Percentiles rank a stretch among this genome's conserved stretches.
These are phyloP conservation scores for Cynaeus angustus DNA, from an alignment of 2,888 invertebrate species.

Conservation along the genomic window DNA sequence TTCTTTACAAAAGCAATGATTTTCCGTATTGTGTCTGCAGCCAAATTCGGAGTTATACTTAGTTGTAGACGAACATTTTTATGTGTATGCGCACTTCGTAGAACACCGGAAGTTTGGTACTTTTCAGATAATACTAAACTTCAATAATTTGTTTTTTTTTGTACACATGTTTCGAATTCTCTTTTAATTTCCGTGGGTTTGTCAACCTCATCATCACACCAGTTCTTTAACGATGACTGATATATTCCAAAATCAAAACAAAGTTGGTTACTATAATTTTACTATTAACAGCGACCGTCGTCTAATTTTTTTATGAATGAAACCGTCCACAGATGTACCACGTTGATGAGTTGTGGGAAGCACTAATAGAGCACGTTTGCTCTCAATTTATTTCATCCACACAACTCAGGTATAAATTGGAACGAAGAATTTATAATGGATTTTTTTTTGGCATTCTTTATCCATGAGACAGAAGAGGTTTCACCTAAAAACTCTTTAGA, in stretches of 20 bases:
- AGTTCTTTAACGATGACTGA: slow-evolving; percentile 17
- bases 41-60: too few relatives aligned
- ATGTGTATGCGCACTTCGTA: too few relatives aligned
- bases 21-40: too few relatives aligned
- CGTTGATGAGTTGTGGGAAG: slow-evolving; percentile 38
- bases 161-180: background rate
- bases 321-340: slow-evolving; percentile 26
- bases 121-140: too few relatives aligned
- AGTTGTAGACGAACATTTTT: too few relatives aligned
- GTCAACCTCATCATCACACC: slow-evolving; percentile 2
- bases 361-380: slow-evolving; percentile 29
- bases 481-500: slow-evolving; percentile 35
- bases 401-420: slow-evolving; percentile 24
- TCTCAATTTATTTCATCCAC: slow-evolving; percentile 17
- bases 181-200: background rate
- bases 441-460: slow-evolving; percentile 24
- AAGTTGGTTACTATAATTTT: slow-evolving; percentile 38
- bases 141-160: too few relatives aligned
- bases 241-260: slow-evolving; percentile 16
- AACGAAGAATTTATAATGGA: slow-evolving; percentile 20
- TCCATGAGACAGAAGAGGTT: background rate
- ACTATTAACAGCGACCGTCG: slow-evolving; percentile 10
- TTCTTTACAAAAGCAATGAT: too few relatives aligned
- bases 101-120: too few relatives aligned
- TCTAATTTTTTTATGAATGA: slow-evolving; percentile 36